Percentiles rank a stretch among this genome's conserved stretches.
phyloP scores from a whole-genome alignment of 2,797 vertebrate genomes.

The Lepidocolaptes lacrymiger region DNA sequence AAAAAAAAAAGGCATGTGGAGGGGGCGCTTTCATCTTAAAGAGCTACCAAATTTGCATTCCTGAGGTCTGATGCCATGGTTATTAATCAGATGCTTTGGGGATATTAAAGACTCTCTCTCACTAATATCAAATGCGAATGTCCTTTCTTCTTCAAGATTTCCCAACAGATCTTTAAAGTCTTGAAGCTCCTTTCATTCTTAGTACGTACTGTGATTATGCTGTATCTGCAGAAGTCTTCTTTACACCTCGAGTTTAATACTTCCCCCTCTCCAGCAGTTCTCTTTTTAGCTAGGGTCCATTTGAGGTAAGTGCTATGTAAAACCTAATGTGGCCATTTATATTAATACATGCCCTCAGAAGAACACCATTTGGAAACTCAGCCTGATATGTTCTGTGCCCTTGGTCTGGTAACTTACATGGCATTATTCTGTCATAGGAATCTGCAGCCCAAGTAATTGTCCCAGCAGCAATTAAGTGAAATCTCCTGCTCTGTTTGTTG shows the following conservation, averaged over 20 bases:
- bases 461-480: not conserved
- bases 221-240: not conserved
- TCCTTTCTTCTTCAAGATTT: slow-evolving; percentile 19
- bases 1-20: accelerated
- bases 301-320: not conserved
- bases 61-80: not conserved
- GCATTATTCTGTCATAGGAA: not conserved
- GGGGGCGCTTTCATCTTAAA: slow-evolving; percentile 16
- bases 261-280: not conserved
- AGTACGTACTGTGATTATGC: not conserved
- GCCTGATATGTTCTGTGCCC: not conserved
- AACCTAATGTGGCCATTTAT: not conserved
- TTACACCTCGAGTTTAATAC: not conserved
- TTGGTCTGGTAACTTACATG: not conserved
- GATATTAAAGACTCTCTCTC: slow-evolving; percentile 22
- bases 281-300: not conserved
- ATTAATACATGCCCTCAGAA: not conserved
- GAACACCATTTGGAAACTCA: not conserved
- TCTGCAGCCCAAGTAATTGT: not conserved
- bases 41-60: slow-evolving; percentile 34
- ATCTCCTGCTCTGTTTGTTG: not conserved
- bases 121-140: not conserved
- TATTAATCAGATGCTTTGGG: slow-evolving; percentile 23
- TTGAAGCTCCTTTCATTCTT: slow-evolving; percentile 23
- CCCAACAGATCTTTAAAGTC: slow-evolving; percentile 14